These are phyloP conservation scores for Pagrus major DNA, from an alignment of 2,113 vertebrate species.

Conservation along the genomic window DNA sequence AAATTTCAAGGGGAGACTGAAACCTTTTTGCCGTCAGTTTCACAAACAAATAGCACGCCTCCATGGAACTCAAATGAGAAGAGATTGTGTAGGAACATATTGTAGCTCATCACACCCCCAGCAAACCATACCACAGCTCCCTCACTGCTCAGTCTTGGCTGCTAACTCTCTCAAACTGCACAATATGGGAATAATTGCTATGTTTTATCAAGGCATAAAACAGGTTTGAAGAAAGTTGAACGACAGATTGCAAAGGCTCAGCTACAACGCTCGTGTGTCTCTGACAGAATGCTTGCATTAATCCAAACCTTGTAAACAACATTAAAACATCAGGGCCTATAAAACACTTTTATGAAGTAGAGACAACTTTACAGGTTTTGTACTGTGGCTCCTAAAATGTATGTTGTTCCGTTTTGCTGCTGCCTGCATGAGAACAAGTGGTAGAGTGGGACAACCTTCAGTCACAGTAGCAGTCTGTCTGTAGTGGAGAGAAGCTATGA, in stretches of 20 bases:
- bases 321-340: conserved; percentile 83
- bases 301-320: conserved; percentile 85
- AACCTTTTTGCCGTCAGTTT: conserved; percentile 67
- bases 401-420: conserved; percentile 32
- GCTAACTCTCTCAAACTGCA: conserved; percentile 72
- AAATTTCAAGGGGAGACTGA: conserved; percentile 65
- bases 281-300: conserved; percentile 71
- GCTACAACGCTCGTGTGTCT: conserved; percentile 63
- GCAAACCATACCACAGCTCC: conserved; percentile 62
- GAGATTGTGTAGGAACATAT: conserved; percentile 52
- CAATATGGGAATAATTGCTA: conserved; percentile 79
- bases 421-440: conserved; percentile 25
- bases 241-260: conserved; percentile 73
- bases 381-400: conserved; percentile 57
- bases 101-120: conserved; percentile 73
- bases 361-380: conserved; percentile 78
- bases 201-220: conserved; percentile 77
- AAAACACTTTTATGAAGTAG: conserved; percentile 87
- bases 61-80: conserved; percentile 66
- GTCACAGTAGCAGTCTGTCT: conserved; percentile 1
- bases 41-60: conserved; percentile 74
- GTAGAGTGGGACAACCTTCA: not conserved
- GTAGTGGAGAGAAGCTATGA: not conserved
- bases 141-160: conserved; percentile 71
- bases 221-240: conserved; percentile 71